Evolutionary conservation across 1,140 invertebrate species (phyloP).

Genomic region (Pollicipes pollicipes): DNA sequence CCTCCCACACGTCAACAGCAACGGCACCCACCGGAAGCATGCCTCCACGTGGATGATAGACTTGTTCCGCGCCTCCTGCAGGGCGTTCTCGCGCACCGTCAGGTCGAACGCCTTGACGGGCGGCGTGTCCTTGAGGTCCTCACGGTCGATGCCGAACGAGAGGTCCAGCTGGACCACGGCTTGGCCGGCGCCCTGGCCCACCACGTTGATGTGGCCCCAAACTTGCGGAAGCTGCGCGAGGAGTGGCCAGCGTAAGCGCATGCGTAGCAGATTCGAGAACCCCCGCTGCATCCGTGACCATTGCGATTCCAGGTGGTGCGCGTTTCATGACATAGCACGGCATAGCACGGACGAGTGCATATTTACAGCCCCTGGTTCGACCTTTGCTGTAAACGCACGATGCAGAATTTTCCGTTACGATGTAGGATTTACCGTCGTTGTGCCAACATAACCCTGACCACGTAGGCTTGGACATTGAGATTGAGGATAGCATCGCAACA

Average conservation of each 20-base stretch:
- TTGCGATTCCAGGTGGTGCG: too few relatives aligned
- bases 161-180: slow-evolving; percentile 38
- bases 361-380: too few relatives aligned
- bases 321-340: too few relatives aligned
- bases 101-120: slow-evolving; percentile 31
- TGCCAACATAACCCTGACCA: too few relatives aligned
- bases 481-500: too few relatives aligned
- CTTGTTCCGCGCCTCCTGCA: slow-evolving; percentile 33
- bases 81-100: slow-evolving; percentile 28
- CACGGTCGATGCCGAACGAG: slow-evolving; percentile 37
- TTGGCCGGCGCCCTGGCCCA: slow-evolving; percentile 36
- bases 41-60: slow-evolving; percentile 33
- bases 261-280: background rate
- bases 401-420: too few relatives aligned
- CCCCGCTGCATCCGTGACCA: too few relatives aligned
- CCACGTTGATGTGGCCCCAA: slow-evolving; percentile 36
- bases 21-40: slow-evolving; percentile 28
- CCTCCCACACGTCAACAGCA: too few relatives aligned
- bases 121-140: slow-evolving; percentile 31
- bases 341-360: too few relatives aligned
- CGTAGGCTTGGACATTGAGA: too few relatives aligned
- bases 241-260: background rate
- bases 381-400: too few relatives aligned
- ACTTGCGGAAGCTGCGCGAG: slow-evolving; percentile 28
- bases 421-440: too few relatives aligned